phyloP scores from a whole-genome alignment of 2,888 invertebrate species.

The Plagodis pulveraria region DNA sequence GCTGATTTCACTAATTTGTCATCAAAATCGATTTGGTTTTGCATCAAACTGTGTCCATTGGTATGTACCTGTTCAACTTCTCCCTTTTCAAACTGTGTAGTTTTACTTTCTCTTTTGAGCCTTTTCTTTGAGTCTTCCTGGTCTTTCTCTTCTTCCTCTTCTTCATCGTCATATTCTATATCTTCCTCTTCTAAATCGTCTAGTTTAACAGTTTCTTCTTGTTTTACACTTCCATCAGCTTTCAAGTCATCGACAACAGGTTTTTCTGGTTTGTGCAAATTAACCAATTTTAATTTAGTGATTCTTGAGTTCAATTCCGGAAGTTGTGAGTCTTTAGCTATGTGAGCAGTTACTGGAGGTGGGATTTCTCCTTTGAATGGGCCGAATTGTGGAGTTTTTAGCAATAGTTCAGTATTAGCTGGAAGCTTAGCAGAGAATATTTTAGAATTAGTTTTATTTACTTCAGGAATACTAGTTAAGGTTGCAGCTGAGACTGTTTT shows the following conservation, averaged over 20 bases:
- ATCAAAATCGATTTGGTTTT: slow-evolving; percentile 64
- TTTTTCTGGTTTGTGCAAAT: slow-evolving; percentile 50
- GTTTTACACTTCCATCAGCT: slow-evolving; percentile 57
- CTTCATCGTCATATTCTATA: slow-evolving; percentile 46
- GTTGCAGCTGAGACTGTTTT: slow-evolving; percentile 88
- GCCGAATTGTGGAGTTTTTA: slow-evolving; percentile 90
- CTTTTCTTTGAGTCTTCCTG: slow-evolving; percentile 45
- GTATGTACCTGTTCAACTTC: slow-evolving; percentile 56
- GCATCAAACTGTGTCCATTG: slow-evolving; percentile 52
- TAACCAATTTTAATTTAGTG: slow-evolving; percentile 74
- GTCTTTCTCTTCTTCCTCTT: slow-evolving; percentile 43
- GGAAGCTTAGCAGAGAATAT: slow-evolving; percentile 75
- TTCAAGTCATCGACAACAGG: slow-evolving; percentile 50
- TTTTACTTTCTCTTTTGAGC: slow-evolving; percentile 61
- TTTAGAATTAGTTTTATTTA: slow-evolving; percentile 60
- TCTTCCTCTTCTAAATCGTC: slow-evolving; percentile 44
- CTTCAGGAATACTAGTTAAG: slow-evolving; percentile 83
- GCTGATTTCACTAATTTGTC: slow-evolving; percentile 35
- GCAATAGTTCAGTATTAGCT: slow-evolving; percentile 82
- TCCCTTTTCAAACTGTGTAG: slow-evolving; percentile 63
- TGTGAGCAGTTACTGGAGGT: slow-evolving; percentile 58
- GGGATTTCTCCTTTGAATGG: slow-evolving; percentile 91
- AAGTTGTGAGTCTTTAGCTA: slow-evolving; percentile 44
- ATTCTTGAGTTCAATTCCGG: slow-evolving; percentile 25
- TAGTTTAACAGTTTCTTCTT: slow-evolving; percentile 43